Conservation (phyloP, 2,113 vertebrate species). For the Nesoenas mayeri region DNA sequence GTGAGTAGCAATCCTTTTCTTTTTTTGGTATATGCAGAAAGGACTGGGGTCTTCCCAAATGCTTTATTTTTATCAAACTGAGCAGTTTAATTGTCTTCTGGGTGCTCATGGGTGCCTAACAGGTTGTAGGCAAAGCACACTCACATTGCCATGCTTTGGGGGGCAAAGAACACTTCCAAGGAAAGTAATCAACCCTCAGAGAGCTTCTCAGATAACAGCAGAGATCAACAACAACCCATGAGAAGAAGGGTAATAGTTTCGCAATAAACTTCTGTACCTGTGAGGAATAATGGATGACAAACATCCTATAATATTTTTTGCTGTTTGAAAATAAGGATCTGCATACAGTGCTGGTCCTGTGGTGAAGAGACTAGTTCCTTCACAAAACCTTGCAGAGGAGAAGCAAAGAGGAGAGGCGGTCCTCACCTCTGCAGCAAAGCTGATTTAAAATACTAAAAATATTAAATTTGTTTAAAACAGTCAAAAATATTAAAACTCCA, state of each 20-base stretch:
- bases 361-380: background rate
- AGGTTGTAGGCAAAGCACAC: accelerated
- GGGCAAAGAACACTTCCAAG: background rate
- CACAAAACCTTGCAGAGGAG: background rate
- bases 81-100: background rate
- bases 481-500: background rate
- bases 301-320: background rate
- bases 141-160: accelerated
- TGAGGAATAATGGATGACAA: background rate
- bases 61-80: background rate
- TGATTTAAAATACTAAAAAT: background rate
- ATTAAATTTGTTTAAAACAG: too few relatives aligned
- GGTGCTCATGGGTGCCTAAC: accelerated
- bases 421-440: background rate
- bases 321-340: accelerated
- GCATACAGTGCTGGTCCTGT: background rate
- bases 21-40: background rate
- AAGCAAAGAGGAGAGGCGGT: background rate
- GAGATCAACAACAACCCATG: background rate
- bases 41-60: background rate
- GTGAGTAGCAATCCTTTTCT: background rate
- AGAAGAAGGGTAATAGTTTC: background rate
- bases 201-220: background rate
- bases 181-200: background rate
- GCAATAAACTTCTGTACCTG: background rate